Evolutionary conservation across 2,888 invertebrate species (phyloP).

Genomic region (Carcina quercana): DNA sequence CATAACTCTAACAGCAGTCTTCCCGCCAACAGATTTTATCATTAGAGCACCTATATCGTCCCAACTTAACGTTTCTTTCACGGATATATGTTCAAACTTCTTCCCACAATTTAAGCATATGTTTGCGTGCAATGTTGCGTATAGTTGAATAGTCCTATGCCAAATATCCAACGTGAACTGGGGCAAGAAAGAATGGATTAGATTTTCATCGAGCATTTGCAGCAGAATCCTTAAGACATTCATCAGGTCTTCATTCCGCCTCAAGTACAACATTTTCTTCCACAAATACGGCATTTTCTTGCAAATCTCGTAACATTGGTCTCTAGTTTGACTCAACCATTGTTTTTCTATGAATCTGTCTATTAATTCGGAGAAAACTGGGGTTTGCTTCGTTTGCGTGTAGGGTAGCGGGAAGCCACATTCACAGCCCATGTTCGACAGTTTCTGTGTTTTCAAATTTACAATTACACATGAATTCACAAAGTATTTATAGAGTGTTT

Average conservation of each 20-base stretch:
- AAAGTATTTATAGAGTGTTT: slow-evolving; percentile 64
- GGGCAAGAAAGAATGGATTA: slow-evolving; percentile 69
- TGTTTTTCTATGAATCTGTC: slow-evolving; percentile 71
- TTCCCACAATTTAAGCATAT: slow-evolving; percentile 77
- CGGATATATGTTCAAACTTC: slow-evolving; percentile 53
- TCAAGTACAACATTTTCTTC: slow-evolving; percentile 70
- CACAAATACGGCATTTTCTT: slow-evolving; percentile 77
- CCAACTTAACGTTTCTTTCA: slow-evolving; percentile 73
- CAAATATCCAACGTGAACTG: slow-evolving; percentile 75
- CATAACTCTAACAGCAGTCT: slow-evolving; percentile 71
- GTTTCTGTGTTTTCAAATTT: slow-evolving; percentile 56
- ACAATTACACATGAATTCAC: slow-evolving; percentile 74
- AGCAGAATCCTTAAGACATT: slow-evolving; percentile 72
- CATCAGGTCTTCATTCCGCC: slow-evolving; percentile 62
- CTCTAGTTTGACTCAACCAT: slow-evolving; percentile 49
- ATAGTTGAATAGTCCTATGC: slow-evolving; percentile 70
- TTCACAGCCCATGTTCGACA: slow-evolving; percentile 62
- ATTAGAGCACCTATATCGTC: slow-evolving; percentile 73
- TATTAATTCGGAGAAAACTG: slow-evolving; percentile 71
- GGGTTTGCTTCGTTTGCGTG: slow-evolving; percentile 47
- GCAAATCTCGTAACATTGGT: slow-evolving; percentile 68
- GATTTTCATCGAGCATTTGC: slow-evolving; percentile 74
- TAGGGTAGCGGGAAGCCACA: slow-evolving; percentile 77
- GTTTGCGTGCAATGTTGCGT: slow-evolving; percentile 71
- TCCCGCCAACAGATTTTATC: slow-evolving; percentile 76